phyloP scores from a whole-genome alignment of 2,113 vertebrate genomes.

The Gymnarchus niloticus region DNA sequence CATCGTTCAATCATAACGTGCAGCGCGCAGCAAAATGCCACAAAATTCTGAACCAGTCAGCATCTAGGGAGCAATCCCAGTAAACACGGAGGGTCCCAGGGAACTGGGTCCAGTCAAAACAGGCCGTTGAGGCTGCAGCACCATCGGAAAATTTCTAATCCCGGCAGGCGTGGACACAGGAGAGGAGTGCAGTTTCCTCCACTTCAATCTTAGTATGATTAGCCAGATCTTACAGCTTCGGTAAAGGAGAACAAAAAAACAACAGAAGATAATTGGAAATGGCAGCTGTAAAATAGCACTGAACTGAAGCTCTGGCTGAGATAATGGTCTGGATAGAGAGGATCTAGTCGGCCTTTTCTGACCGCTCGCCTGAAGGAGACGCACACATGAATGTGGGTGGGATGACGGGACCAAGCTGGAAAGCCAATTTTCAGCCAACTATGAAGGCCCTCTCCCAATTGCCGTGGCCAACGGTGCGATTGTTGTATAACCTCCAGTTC shows the following conservation, averaged over 20 bases:
- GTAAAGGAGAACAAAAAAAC: not conserved
- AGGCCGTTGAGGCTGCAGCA: not conserved
- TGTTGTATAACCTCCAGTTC: not conserved
- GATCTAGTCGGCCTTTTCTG: not conserved
- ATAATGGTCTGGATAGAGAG: not conserved
- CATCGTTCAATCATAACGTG: not conserved
- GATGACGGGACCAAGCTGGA: not conserved
- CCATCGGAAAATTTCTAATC: not conserved
- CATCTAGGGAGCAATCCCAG: not conserved
- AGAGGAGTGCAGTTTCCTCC: not conserved
- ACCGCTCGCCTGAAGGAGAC: not conserved
- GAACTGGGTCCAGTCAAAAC: not conserved
- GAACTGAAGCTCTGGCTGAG: not conserved
- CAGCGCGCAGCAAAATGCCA: not conserved
- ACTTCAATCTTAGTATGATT: not conserved
- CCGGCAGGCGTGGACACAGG: not conserved
- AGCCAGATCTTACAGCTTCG: not conserved
- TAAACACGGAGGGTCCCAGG: not conserved
- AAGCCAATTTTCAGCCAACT: not conserved
- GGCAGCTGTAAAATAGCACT: constrained; percentile 1
- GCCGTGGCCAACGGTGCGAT: not conserved
- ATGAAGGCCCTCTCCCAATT: not conserved
- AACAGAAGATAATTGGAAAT: constrained; percentile 11
- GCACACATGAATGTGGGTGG: not conserved
- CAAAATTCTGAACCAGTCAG: not conserved